These are phyloP conservation scores for Psilopogon haemacephalus DNA, from an alignment of 2,113 vertebrate genomes.

Conservation along the genomic window DNA sequence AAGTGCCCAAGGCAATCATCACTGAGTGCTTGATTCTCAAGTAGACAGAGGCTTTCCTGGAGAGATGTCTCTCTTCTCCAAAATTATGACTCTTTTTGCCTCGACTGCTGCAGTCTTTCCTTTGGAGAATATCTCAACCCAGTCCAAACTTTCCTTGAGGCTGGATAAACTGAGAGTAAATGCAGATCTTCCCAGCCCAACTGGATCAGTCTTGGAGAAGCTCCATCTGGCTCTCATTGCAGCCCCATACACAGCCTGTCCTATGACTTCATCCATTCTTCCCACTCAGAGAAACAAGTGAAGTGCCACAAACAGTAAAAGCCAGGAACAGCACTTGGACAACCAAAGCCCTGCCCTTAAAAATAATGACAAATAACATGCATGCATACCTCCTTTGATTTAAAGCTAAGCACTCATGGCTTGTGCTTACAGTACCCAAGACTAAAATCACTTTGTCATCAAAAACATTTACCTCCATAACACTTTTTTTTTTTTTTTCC, in stretches of 20 bases:
- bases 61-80: background rate
- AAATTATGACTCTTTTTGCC: background rate
- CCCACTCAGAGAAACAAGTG: background rate
- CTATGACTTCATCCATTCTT: background rate
- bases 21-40: background rate
- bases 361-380: background rate
- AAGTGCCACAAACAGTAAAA: background rate
- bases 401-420: accelerated
- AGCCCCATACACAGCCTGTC: background rate
- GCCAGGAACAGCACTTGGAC: background rate
- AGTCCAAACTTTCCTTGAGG: background rate
- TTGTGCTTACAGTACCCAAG: background rate
- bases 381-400: background rate
- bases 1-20: background rate
- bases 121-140: background rate
- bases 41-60: background rate
- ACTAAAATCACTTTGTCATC: background rate
- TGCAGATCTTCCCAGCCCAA: background rate
- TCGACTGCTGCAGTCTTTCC: background rate
- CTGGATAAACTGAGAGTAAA: background rate
- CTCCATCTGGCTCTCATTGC: background rate
- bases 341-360: background rate
- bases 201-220: background rate
- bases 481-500: background rate
- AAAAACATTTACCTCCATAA: background rate